Conservation (phyloP, 2,113 vertebrate species). For the Neomonachus schauinslandi region DNA sequence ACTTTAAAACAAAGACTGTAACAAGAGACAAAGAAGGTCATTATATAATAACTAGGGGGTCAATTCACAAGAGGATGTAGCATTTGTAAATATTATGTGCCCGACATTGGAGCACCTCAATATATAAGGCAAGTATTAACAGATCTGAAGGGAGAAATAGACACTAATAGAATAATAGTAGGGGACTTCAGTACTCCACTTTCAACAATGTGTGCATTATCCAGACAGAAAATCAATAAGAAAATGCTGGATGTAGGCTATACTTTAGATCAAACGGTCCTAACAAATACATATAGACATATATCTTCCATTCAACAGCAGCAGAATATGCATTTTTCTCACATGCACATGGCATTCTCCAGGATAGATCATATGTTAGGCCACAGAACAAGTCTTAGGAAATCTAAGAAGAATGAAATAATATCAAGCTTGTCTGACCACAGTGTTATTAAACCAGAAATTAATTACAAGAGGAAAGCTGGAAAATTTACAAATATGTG, state of each 20-base stretch:
- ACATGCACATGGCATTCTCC: background rate
- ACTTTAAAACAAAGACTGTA: background rate
- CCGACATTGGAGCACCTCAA: background rate
- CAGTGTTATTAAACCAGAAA: background rate
- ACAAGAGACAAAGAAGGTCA: background rate
- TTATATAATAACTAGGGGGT: background rate
- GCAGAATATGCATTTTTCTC: background rate
- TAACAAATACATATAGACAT: background rate
- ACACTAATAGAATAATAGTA: background rate
- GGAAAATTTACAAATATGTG: background rate
- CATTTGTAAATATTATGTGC: background rate
- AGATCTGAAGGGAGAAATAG: background rate
- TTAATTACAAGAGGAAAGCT: background rate
- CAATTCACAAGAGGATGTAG: background rate
- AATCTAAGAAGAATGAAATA: background rate
- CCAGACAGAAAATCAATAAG: background rate
- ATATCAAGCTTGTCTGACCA: background rate
- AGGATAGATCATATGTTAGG: background rate
- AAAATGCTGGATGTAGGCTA: background rate
- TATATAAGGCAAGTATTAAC: background rate
- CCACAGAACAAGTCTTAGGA: background rate
- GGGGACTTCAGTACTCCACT: background rate
- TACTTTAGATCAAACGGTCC: background rate
- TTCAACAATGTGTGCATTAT: background rate
- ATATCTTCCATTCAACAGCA: background rate